Base-by-base conservation (phyloP, 1,140 invertebrate genomes). In the Paraescarpia echinospica region DNA sequence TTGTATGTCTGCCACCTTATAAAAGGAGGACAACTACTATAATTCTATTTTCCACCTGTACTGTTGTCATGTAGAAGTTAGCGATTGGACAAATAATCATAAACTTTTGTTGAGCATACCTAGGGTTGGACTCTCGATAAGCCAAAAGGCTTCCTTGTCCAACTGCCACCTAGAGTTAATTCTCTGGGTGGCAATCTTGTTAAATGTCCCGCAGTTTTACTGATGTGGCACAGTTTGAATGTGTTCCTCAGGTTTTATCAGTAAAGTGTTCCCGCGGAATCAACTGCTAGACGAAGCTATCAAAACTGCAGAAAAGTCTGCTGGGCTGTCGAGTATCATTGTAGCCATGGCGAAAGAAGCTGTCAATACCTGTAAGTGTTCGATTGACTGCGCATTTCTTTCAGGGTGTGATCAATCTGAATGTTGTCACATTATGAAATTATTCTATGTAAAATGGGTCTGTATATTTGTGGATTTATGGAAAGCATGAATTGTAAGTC, bases 251-350 rank as follows among this genome's bases (percentile, higher is more conserved):
- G 97, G 97, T 94, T 96, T 99, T 34, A 98, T 99, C 0, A 99
- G 98, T 95, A 98, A 98, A 96, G 97, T 99, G 0, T 97, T 99
- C 94, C 98, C 99, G 22, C 97, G 97, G 0, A 98, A 98, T 92
- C 97, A 99, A 95, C 95, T 99, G n/a, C 95, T 99, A 0, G 96
- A 97, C 92, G 96, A 96, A 94, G 97, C 98, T 0, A 96, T 99
- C 31, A 99, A 99, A 96, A 96, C 99, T 31, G 99, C 97, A 0
- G 99, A 99, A 95, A 98, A 98, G 96, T 99, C 99, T 94, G 97
- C 97, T n/a, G 97, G 97, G 9, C 98, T 99, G 95, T 99, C 99
- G 0, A 98, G 97, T 91, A 95, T 99, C 14, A 97, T 98, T 94
- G 97, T 98, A 33, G 97, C 97, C 92, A 97, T 99, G 96, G 98